phyloP scores from a whole-genome alignment of 2,888 invertebrate genomes.

The Aporophyla nigra region DNA sequence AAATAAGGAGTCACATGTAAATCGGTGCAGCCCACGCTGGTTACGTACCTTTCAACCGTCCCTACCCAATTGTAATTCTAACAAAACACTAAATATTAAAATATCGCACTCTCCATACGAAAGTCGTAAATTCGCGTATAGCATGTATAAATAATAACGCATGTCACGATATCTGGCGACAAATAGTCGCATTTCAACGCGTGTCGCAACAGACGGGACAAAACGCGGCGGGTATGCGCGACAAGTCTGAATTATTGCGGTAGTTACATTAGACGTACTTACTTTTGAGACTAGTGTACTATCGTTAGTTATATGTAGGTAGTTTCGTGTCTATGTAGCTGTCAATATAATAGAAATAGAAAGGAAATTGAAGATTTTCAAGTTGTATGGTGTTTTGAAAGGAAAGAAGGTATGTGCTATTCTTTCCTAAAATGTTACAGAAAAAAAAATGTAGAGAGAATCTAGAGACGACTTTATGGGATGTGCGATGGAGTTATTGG shows the following conservation, averaged over 20 bases:
- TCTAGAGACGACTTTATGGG: too few species aligned
- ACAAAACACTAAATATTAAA: constrained; percentile 61
- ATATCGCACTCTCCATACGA: constrained; percentile 48
- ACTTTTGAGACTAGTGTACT: constrained; percentile 38
- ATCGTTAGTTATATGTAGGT: neutral
- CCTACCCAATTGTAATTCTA: constrained; percentile 40
- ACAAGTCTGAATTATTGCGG: constrained; percentile 64
- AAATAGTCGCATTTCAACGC: constrained; percentile 80
- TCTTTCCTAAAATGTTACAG: too few species aligned
- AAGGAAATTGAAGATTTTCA: too few species aligned
- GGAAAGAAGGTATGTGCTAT: too few species aligned
- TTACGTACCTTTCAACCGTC: neutral
- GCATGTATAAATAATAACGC: constrained; percentile 70
- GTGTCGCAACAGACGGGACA: constrained; percentile 63
- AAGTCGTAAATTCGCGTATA: constrained; percentile 60
- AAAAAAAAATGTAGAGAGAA: too few species aligned
- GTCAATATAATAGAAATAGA: neutral
- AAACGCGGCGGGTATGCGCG: constrained; percentile 68
- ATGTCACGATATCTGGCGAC: constrained; percentile 77
- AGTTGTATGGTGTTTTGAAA: too few species aligned
- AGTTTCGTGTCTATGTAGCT: neutral
- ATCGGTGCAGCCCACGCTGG: constrained; percentile 10
- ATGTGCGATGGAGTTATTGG: too few species aligned
- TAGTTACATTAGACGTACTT: constrained; percentile 53
- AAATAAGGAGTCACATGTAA: constrained; percentile 13